Percentiles rank a stretch among this genome's conserved stretches.
Conservation (phyloP, 2,888 invertebrate genomes). For the Hydroisotoma schaefferi region DNA sequence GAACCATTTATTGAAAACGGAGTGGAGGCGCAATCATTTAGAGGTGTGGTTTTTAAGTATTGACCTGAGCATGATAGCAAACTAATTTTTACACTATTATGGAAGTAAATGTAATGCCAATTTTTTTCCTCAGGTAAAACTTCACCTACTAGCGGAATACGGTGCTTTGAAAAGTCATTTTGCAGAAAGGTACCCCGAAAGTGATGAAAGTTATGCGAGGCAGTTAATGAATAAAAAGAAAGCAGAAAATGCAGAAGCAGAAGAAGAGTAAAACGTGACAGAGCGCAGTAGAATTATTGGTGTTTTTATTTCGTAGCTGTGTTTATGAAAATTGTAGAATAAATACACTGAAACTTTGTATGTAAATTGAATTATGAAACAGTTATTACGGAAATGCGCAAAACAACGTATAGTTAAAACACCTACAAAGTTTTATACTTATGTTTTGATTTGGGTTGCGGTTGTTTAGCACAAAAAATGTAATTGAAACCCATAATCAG, state of each 20-base stretch:
- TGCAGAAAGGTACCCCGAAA: conserved; percentile 68
- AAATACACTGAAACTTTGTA: too few relatives aligned
- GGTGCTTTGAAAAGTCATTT: conserved; percentile 69
- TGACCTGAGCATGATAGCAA: conserved; percentile 6
- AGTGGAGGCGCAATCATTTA: conserved; percentile 67
- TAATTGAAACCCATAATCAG: conserved; percentile 4
- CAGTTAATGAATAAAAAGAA: conserved; percentile 20
- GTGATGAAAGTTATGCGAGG: conserved; percentile 21
- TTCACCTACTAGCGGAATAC: conserved; percentile 64
- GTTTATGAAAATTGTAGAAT: too few relatives aligned
- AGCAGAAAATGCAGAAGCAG: conserved; percentile 15
- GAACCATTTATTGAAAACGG: conserved; percentile 64
- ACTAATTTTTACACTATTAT: background rate
- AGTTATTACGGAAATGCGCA: too few relatives aligned
- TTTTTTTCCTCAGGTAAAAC: conserved; percentile 51
- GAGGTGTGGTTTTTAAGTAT: too few relatives aligned
- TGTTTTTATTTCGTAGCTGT: too few relatives aligned
- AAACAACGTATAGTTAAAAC: too few relatives aligned
- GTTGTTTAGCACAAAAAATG: conserved; percentile 2
- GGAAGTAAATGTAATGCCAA: background rate
- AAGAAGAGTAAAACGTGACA: too few relatives aligned
- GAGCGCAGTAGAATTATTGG: too few relatives aligned
- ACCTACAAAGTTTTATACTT: background rate
- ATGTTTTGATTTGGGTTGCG: background rate
- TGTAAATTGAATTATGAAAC: too few relatives aligned